Conservation (phyloP, 1,140 invertebrate species). For the Capitella teleta region DNA sequence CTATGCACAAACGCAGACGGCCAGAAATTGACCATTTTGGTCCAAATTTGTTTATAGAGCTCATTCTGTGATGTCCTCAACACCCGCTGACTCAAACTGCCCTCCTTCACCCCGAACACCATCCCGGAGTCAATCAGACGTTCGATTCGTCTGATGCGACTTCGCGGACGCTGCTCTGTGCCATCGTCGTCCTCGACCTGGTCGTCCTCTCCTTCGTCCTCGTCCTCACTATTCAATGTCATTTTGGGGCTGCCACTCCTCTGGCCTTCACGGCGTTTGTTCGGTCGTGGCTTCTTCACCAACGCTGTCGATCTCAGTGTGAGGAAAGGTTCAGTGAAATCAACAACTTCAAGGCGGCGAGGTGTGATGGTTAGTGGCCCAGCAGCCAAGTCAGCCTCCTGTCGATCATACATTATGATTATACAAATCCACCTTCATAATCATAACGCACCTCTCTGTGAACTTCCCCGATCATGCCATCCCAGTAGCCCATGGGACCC, state of each 20-base stretch:
- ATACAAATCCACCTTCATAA: neutral
- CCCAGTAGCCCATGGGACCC: constrained; percentile 19
- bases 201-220: neutral
- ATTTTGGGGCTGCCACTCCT: no score
- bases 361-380: constrained; percentile 6
- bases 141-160: constrained; percentile 1
- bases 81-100: constrained; percentile 2
- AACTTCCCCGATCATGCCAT: constrained; percentile 27
- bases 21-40: constrained; percentile 1
- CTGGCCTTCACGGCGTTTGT: neutral
- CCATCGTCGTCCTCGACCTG: no score
- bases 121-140: constrained; percentile 4
- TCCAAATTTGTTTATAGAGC: neutral
- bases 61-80: constrained; percentile 8
- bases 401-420: neutral
- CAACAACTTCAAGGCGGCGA: constrained; percentile 1
- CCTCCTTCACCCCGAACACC: constrained; percentile 1
- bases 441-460: constrained; percentile 14
- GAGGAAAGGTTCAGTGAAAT: constrained; percentile 13
- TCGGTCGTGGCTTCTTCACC: neutral
- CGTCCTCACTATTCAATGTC: no score
- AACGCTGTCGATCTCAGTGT: constrained; percentile 10
- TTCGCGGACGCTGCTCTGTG: neutral
- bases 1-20: constrained; percentile 5
- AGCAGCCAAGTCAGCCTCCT: constrained; percentile 11